Evolutionary conservation across 2,113 vertebrate species (phyloP), one percentile per base, ranked within the genome.

Genomic region (Epinephelus moara): DNA sequence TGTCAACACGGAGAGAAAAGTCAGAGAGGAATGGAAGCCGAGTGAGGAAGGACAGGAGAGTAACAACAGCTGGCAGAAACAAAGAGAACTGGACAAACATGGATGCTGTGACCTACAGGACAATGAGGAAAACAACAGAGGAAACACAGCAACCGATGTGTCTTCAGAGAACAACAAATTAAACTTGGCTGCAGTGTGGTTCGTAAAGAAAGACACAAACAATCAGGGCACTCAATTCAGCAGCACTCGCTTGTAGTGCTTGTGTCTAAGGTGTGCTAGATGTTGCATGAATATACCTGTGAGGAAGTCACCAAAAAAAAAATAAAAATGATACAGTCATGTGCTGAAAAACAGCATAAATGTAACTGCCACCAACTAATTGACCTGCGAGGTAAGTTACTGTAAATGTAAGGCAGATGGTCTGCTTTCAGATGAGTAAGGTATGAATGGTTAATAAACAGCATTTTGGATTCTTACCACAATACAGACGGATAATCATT

Each of bases 191-290:
- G 18, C 17, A 30, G 3, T 42, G 17, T 7, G 49, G 21, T 70
- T 33, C 45, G n/a, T 14, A 2, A n/a, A 67, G 4, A 33, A 23
- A 70, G n/a, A 67, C 3, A 27, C 6, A 21, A 30, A 33, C 53
- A 49, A 18, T 25, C 6, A 49, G 8, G 6, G 3, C 7, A 15
- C 7, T 81, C 13, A 62, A 17, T 15, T 80, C 15, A 30, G 52
- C 7, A 72, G 30, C 64, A 85, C 82, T 50, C 23, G 7, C 10
- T 56, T 86, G 14, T 86, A 77, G 42, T 18, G 45, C 40, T 64
- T 14, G 4, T 27, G 55, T 74, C 10, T 67, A 17, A 14, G 4
- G 1, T 23, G 7, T 63, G 21, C 40, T 27, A 49, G 2, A 50
- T 27, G 0, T 1, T 47, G 5, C 12, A 61, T 50, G 45, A 21